phyloP scores from a whole-genome alignment of 2,888 invertebrate genomes.

The Caradrina kadenii region DNA sequence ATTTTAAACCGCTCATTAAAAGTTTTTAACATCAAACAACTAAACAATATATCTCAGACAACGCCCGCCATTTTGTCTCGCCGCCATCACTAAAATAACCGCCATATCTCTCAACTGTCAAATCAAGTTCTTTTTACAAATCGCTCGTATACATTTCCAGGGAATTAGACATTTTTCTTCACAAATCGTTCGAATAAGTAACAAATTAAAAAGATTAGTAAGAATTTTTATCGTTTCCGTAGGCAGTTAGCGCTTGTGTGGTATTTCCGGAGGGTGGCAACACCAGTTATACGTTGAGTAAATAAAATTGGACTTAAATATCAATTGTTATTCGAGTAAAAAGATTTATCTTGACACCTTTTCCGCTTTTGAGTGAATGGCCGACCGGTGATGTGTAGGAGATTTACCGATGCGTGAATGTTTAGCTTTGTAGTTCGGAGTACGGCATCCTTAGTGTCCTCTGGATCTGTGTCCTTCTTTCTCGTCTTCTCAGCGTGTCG shows the following conservation, averaged over 20 bases:
- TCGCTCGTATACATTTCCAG: conserved; percentile 39
- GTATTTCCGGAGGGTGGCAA: conserved; percentile 70
- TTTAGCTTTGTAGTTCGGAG: conserved; percentile 16
- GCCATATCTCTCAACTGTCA: conserved; percentile 63
- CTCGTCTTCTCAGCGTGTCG: neutral
- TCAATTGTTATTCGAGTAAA: conserved; percentile 57
- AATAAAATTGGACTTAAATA: conserved; percentile 58
- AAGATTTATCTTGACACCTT: conserved; percentile 55
- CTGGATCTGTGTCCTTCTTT: neutral
- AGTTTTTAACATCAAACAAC: conserved; percentile 54
- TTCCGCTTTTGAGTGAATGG: conserved; percentile 45
- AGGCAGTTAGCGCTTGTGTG: conserved; percentile 68
- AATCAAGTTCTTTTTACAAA: conserved; percentile 55
- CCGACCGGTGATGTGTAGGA: conserved; percentile 29
- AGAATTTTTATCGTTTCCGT: conserved; percentile 83
- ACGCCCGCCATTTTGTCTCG: conserved; percentile 49
- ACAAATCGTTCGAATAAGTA: conserved; percentile 67
- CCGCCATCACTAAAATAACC: conserved; percentile 62
- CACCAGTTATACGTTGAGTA: conserved; percentile 49
- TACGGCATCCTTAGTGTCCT: neutral
- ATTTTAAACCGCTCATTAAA: conserved; percentile 42
- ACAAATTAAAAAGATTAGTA: conserved; percentile 70
- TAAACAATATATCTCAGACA: conserved; percentile 31
- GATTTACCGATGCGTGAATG: conserved; percentile 14
- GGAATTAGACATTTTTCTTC: conserved; percentile 63